Evolutionary conservation across 2,888 invertebrate species (phyloP).

Genomic region (Axea sp.): DNA sequence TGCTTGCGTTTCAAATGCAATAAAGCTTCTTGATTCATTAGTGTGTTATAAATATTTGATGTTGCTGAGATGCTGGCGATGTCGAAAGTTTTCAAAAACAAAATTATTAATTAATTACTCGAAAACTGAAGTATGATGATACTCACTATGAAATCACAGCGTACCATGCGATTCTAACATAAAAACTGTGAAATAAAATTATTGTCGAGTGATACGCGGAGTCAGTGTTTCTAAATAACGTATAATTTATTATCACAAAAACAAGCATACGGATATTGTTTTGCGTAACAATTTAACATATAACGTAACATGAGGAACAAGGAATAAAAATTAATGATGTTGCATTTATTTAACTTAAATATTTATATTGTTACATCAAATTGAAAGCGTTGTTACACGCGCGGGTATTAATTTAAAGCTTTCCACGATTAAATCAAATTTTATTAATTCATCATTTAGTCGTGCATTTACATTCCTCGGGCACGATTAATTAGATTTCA

Average conservation of each 20-base stretch:
- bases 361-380: constrained; percentile 17
- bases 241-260: constrained; percentile 20
- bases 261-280: constrained; percentile 31
- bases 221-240: constrained; percentile 20
- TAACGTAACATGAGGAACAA: constrained; percentile 47
- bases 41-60: no score
- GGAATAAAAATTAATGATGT: constrained; percentile 30
- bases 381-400: neutral
- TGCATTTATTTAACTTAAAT: constrained; percentile 34
- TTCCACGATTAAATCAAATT: no score
- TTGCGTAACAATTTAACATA: constrained; percentile 31
- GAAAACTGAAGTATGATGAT: no score
- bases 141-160: constrained; percentile 9
- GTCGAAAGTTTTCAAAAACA: no score
- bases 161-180: neutral
- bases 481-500: no score
- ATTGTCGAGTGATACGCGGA: constrained; percentile 2
- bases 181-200: constrained; percentile 5
- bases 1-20: no score
- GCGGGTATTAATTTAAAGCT: no score
- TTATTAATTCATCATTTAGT: no score
- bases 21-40: no score
- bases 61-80: no score
- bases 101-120: no score
- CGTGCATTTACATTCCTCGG: no score